These are phyloP conservation scores for Platyscapa corneri DNA, from an alignment of 1,140 invertebrate species.

Conservation along the genomic window DNA sequence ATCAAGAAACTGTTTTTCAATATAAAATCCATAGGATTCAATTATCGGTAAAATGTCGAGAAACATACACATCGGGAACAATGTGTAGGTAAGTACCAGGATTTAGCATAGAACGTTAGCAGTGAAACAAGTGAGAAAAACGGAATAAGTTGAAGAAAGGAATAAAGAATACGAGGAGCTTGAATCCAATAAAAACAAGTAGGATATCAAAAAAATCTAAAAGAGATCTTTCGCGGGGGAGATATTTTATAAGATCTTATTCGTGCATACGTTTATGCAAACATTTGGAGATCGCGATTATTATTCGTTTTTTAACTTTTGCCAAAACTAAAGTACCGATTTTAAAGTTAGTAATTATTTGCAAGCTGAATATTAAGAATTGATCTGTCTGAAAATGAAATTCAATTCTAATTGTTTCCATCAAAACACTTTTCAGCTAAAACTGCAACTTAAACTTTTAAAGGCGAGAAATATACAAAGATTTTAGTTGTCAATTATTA, in stretches of 20 bases:
- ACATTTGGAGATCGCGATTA: not conserved
- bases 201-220: not conserved
- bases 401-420: no score
- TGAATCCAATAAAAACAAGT: constrained; percentile 19
- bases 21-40: not conserved
- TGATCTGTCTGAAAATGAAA: no score
- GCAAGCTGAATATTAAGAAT: no score
- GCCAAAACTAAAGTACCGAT: no score
- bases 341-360: no score
- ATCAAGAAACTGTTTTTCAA: not conserved
- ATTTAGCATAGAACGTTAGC: not conserved
- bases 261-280: not conserved
- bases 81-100: not conserved
- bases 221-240: not conserved
- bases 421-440: no score
- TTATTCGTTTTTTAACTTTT: no score
- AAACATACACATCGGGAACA: not conserved
- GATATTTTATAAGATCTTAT: not conserved
- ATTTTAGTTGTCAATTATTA: not conserved
- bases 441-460: not conserved
- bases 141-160: not conserved
- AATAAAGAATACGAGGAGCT: not conserved
- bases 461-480: not conserved
- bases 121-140: not conserved
- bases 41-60: constrained; percentile 1